Conservation (phyloP, 2,888 invertebrate species). For the Pyrochroa serraticornis region DNA sequence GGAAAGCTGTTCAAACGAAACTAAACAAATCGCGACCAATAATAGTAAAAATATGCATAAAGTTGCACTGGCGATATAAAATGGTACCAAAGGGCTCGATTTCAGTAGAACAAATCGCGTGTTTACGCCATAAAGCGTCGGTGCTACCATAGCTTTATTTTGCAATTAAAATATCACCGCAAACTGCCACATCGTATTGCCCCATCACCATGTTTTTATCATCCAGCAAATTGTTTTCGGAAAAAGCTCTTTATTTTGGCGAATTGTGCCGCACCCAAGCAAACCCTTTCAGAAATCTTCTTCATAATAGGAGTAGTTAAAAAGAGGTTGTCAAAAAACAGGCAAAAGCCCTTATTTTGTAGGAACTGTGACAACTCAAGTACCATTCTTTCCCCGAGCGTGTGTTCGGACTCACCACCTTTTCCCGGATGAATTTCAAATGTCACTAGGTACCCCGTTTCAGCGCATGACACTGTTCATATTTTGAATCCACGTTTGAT, state of each 20-base stretch:
- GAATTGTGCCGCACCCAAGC: background rate
- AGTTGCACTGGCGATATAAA: too few relatives aligned
- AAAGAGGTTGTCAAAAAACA: slow-evolving; percentile 1
- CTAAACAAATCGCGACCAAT: too few relatives aligned
- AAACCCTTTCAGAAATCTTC: background rate
- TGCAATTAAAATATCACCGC: too few relatives aligned
- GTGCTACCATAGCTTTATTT: too few relatives aligned
- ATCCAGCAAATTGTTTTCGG: background rate
- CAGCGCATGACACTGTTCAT: slow-evolving; percentile 22
- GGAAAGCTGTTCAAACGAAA: too few relatives aligned
- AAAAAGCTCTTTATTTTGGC: background rate
- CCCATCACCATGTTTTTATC: too few relatives aligned
- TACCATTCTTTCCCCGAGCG: background rate
- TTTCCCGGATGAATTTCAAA: slow-evolving; percentile 27
- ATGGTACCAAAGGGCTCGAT: too few relatives aligned
- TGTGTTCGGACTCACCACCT: background rate
- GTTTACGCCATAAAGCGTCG: too few relatives aligned
- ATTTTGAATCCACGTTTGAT: slow-evolving; percentile 28
- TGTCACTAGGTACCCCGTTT: slow-evolving; percentile 17
- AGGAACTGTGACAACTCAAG: background rate
- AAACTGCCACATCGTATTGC: too few relatives aligned
- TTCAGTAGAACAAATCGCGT: too few relatives aligned
- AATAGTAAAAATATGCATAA: too few relatives aligned
- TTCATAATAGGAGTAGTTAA: background rate
- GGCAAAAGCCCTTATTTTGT: background rate